Evolutionary conservation across 2,113 vertebrate species (phyloP), one percentile per base, ranked within the genome.

Genomic region (Leucopsar rothschildi): DNA sequence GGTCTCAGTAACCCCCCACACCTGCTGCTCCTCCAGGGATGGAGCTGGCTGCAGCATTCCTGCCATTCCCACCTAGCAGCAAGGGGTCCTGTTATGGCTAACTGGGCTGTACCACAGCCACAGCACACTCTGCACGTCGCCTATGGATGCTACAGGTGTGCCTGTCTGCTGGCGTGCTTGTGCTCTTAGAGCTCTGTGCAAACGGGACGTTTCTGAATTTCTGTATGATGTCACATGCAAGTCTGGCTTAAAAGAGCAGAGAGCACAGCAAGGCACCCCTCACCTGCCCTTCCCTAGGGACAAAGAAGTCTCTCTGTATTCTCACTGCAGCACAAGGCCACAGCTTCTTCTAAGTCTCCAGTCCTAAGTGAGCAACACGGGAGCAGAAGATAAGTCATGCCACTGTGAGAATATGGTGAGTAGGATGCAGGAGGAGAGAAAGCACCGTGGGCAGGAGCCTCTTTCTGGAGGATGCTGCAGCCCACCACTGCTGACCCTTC

Each of bases 121-220:
- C 40, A 42, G 12, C n/a, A 60, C 0, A 0, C 13, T 39, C 75
- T 31, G 37, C n/a, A 22, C 15, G 64, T 52, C 80, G 52, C 63
- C 77, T 25, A 2, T 0, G 47, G 39, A 31, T 0, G 2, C 40
- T 21, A 50, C 24, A 55, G 47, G 35, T 0, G 0, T 40, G 31
- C 35, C 5, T 6, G 6, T 45, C 44, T 73, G 42, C 25, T 44
- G 35, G 49, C 47, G 56, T 44, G 35, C 29, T 9, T 6, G 8
- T 10, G 18, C 25, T 77, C 4, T 2, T 15, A 33, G 0, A 70
- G 60, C 19, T 72, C 70, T n/a, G 56, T 37, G 80, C 50, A 29
- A 28, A 68, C 0, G 1, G 52, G 40, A 52, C 2, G 1, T 12
- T 66, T 42, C 52, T 40, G 27, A 61, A 33, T 37, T 80, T 78